Base-by-base conservation (phyloP, 2,888 invertebrate genomes). In the Aphrophora alni region DNA sequence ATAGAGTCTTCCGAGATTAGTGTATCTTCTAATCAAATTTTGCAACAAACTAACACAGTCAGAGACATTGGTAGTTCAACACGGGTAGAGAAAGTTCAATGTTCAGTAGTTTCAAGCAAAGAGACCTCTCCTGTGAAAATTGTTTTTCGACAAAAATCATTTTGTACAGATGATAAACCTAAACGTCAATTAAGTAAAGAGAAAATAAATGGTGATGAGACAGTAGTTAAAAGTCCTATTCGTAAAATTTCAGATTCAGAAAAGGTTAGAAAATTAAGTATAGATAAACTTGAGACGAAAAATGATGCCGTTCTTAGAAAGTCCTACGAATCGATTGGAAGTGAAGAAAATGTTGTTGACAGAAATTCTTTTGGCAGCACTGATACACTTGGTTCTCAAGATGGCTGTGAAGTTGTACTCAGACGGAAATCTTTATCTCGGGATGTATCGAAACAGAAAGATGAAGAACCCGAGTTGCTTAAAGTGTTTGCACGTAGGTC, bases 401-500 rank as follows among this genome's bases (percentile, higher is more conserved):
- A 82, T 38, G 75, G 80, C 73, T 33, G 75, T 38, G 87, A 88
- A 0, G 92, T 92, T 1, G 88, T 92, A 1, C 89, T 91, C 81
- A 88, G 93, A 14, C 90, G 90, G 85, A 92, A 92, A 85, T 90
- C 91, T 0, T 86, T 90, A 3, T 87, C 90, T 0, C 80, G 82
- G 51, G 83, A 84, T 59, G 75, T 82, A 17, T 82, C 75, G 14
- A 81, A 89, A 88, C 81, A 88, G 88, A 90, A 91, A 79, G 93
- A 94, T 80, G 93, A 93, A 44, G 94, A 94, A 87, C 95, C 95
- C 0, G 95, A 95, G 88, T 87, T 95, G 10, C 93, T 95, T 92
- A 95, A 95, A 88, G 95, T 95, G 0, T 95, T 95, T 87, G 95
- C 95, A 0, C 89, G 95, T 70, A 89, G 95, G 80, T 95, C 95